Conservation (phyloP, 2,888 invertebrate genomes). For the Acrocera orbiculus region DNA sequence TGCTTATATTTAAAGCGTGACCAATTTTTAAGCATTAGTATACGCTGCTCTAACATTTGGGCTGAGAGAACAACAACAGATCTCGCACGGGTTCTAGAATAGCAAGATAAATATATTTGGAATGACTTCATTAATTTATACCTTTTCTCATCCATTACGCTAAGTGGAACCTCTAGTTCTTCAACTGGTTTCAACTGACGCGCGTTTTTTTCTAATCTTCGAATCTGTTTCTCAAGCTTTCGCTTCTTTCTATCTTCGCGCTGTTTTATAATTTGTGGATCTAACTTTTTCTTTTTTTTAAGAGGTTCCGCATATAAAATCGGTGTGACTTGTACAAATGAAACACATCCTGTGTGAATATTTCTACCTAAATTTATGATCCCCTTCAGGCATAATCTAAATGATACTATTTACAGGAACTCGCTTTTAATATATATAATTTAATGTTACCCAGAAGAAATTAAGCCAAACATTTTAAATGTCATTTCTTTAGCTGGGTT, state of each 20-base stretch:
- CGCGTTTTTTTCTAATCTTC: slow-evolving; percentile 59
- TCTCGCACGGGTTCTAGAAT: slow-evolving; percentile 36
- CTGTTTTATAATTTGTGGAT: slow-evolving; percentile 61
- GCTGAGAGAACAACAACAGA: slow-evolving; percentile 32
- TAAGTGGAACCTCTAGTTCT: slow-evolving; percentile 60
- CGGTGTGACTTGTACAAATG: slow-evolving; percentile 14
- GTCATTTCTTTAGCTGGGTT: too few species aligned
- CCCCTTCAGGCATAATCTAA: too few species aligned
- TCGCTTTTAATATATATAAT: too few species aligned
- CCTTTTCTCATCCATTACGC: slow-evolving; percentile 45
- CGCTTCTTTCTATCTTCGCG: slow-evolving; percentile 67
- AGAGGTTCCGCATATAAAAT: slow-evolving; percentile 54
- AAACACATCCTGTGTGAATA: not conserved
- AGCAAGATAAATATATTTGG: not conserved
- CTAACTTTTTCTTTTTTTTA: slow-evolving; percentile 75
- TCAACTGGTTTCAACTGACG: slow-evolving; percentile 77
- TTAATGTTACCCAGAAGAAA: too few species aligned
- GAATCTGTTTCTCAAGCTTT: slow-evolving; percentile 75
- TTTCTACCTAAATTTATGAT: too few species aligned
- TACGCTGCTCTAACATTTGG: slow-evolving; percentile 45
- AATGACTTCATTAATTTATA: slow-evolving; percentile 25
- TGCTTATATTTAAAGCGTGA: slow-evolving; percentile 45
- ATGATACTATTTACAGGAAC: too few species aligned
- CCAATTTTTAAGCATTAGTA: slow-evolving; percentile 59
- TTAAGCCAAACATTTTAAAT: too few species aligned